Base-by-base conservation (phyloP, 2,113 vertebrate genomes). In the Bubo bubo region DNA sequence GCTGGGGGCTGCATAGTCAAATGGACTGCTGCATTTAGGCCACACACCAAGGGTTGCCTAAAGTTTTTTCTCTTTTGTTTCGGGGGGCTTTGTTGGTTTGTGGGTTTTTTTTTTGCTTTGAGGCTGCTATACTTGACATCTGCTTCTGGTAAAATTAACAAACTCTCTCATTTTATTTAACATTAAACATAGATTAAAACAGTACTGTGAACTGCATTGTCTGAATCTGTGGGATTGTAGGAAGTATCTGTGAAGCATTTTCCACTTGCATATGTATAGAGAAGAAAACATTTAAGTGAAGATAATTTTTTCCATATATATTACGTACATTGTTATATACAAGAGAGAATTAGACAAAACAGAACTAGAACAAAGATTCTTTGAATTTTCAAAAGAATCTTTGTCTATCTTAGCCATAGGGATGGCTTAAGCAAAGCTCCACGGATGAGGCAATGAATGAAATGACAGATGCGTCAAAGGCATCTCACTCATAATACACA, bases 301-400 rank as follows among this genome's bases (percentile, higher is more conserved):
- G 90, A 80, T 86, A 68, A 75, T 88, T 85, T 89, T 93, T 94
- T 94, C 92, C 95, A 86, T 80, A 72, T 68, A 92, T 59, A 83
- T 80, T 87, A 72, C 16, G 2, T 53, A 93, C 73, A 66, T 91
- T 68, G 75, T 60, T 75, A 79, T 58, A 95, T 37, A 85, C 41
- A 83, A 84, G 75, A 52, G 56, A 93, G 50, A 79, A 88, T 50
- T 35, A 94, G 94, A 97, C 86, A 64, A 88, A 97, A 96, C 93
- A 94, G 79, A 91, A 91, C 37, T 53, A 77, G 79, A 94, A 92
- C 93, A 97, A 97, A 96, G 91, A 96, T 97, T 26, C 86, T 95
- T 93, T 95, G 79, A 92, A 70, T 32, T 79, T 87, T 85, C 73
- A 82, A 70, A 95, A 85, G 91, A 75, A 97, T 95, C 95, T 96